Evolutionary conservation across 2,113 vertebrate genomes (phyloP).

Genomic region (Notothenia coriiceps): DNA sequence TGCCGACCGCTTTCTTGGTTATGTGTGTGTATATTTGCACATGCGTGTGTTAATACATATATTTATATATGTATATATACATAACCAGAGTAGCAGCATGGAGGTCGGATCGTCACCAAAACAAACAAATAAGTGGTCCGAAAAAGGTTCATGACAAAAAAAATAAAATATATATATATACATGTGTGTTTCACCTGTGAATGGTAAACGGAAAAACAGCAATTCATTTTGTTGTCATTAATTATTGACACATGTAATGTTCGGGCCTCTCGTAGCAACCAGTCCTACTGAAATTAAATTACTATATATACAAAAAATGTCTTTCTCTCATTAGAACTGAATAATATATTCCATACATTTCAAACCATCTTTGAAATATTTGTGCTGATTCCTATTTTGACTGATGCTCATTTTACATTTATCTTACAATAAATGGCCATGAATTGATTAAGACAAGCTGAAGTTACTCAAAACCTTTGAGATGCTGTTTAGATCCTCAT

Average conservation of each 20-base stretch:
- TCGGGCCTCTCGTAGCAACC: slow-evolving; percentile 6
- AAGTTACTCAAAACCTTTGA: too few species aligned
- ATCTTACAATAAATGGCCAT: neutral
- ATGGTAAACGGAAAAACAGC: slow-evolving; percentile 33
- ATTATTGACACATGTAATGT: slow-evolving; percentile 67
- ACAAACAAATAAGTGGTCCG: too few species aligned
- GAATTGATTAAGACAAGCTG: neutral
- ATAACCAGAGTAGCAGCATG: too few species aligned
- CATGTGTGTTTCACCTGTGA: slow-evolving; percentile 25
- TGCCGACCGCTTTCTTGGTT: neutral
- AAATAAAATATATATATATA: neutral
- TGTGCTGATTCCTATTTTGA: neutral
- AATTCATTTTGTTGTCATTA: slow-evolving; percentile 65
- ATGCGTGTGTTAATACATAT: neutral
- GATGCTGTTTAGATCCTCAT: too few species aligned
- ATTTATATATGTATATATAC: neutral
- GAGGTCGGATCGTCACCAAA: too few species aligned
- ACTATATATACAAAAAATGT: neutral
- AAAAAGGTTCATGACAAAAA: too few species aligned
- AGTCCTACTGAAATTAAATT: slow-evolving; percentile 27
- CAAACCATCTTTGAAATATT: slow-evolving; percentile 5
- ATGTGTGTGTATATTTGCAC: neutral
- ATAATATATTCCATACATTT: slow-evolving; percentile 43
- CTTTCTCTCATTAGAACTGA: slow-evolving; percentile 20
- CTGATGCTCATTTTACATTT: neutral